Evolutionary conservation across 53 echinoderm and acorn worm genomes (phyloP).

Genomic region (Patiria pectinifera): DNA sequence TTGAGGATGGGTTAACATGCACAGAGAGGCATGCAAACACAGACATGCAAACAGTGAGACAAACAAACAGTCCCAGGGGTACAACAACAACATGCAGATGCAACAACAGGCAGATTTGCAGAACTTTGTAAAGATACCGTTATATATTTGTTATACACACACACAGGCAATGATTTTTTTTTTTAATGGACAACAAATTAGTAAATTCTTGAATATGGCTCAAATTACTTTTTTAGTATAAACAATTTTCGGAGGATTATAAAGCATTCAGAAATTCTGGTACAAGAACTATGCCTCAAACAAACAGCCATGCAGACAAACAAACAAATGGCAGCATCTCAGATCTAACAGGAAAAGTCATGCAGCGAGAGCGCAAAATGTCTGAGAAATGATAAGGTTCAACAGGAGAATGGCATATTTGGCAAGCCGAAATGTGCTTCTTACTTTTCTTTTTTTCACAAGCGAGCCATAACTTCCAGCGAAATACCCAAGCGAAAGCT

Average conservation of each 20-base stretch:
- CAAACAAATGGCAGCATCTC: neutral
- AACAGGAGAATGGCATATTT: neutral
- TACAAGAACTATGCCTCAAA: neutral
- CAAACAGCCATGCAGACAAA: slow-evolving; percentile 1
- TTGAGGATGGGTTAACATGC: neutral
- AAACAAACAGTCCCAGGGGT: neutral
- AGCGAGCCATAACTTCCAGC: slow-evolving; percentile 17
- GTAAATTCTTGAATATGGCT: too few species aligned
- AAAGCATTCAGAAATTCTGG: neutral
- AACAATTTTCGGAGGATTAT: neutral
- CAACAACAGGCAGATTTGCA: neutral
- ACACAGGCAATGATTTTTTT: too few species aligned
- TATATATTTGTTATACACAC: too few species aligned
- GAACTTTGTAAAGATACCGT: neutral
- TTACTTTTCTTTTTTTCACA: slow-evolving; percentile 36
- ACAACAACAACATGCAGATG: neutral
- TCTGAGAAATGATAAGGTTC: neutral
- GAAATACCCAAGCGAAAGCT: neutral
- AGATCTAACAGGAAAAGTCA: neutral
- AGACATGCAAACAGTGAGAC: slow-evolving; percentile 1
- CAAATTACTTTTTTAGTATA: too few species aligned
- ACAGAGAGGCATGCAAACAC: neutral
- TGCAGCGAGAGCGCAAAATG: neutral
- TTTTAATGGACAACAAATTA: too few species aligned
- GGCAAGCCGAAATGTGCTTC: neutral